These are phyloP conservation scores for Leuctra nigra DNA, from an alignment of 2,888 invertebrate species.

Conservation along the genomic window DNA sequence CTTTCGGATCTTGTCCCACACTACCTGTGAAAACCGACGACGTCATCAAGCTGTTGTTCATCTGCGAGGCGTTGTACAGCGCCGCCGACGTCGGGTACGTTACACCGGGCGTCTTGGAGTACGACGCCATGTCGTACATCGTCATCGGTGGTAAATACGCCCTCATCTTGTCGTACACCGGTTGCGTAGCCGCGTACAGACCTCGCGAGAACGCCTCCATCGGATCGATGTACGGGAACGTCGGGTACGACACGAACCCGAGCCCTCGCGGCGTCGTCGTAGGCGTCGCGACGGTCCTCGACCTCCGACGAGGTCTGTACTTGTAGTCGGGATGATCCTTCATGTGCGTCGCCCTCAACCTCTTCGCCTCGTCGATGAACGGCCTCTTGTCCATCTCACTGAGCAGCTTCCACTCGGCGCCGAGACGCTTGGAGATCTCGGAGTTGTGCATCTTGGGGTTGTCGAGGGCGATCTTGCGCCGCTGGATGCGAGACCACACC, in stretches of 20 bases:
- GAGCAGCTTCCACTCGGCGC: slow-evolving; percentile 48
- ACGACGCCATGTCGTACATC: background rate
- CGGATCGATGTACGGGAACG: slow-evolving; percentile 18
- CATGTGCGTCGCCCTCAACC: slow-evolving; percentile 43
- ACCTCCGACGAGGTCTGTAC: slow-evolving; percentile 39
- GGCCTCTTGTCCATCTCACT: slow-evolving; percentile 46
- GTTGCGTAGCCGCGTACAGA: slow-evolving; percentile 4
- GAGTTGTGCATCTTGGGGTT: slow-evolving; percentile 53
- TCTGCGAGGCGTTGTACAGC: too few species aligned
- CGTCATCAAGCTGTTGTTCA: too few species aligned
- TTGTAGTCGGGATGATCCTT: slow-evolving; percentile 43
- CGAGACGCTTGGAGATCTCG: slow-evolving; percentile 47
- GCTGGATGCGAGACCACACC: slow-evolving; percentile 49
- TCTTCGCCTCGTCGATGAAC: slow-evolving; percentile 49
- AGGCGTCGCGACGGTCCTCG: slow-evolving; percentile 29
- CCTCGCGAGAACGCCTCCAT: slow-evolving; percentile 20
- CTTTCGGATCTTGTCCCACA: background rate
- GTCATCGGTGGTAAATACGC: background rate
- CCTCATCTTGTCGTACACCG: background rate
- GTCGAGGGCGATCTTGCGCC: slow-evolving; percentile 48
- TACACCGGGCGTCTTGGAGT: background rate
- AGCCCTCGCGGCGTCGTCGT: background rate
- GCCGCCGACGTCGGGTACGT: background rate
- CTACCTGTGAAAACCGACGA: background rate
- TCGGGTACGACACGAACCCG: background rate